phyloP scores from a whole-genome alignment of 2,797 vertebrate genomes.

The Rhinogobio ventralis region DNA sequence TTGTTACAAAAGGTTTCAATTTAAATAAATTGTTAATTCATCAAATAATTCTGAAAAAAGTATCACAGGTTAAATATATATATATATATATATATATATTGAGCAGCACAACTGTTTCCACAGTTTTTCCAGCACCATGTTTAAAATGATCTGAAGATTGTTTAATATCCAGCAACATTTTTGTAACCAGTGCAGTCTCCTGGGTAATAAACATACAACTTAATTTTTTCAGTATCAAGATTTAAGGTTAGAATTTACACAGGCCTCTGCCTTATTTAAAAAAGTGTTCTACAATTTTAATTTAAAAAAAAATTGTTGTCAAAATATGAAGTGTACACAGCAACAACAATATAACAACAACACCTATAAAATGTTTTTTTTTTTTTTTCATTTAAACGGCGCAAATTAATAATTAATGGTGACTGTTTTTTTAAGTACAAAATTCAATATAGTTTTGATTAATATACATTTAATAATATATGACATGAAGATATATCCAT shows the following conservation, averaged over 20 bases:
- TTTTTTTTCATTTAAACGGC: neutral
- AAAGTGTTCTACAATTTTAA: no score
- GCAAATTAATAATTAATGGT: neutral
- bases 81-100: no score
- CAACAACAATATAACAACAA: neutral
- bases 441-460: neutral
- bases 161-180: slow-evolving; percentile 16
- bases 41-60: no score
- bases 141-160: neutral
- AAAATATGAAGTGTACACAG: no score
- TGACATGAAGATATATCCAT: neutral
- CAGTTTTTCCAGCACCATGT: no score
- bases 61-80: no score
- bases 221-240: neutral
- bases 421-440: neutral
- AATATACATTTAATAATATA: neutral
- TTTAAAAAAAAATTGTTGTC: no score
- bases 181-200: neutral
- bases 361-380: neutral
- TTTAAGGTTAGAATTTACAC: neutral
- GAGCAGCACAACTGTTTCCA: no score
- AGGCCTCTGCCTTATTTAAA: no score
- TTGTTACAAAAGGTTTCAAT: no score
- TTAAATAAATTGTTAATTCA: no score
- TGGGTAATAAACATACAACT: neutral